Evolutionary conservation across 2,113 vertebrate genomes (phyloP), one percentile per base, ranked within the genome.

Genomic region (Hippolais icterina): DNA sequence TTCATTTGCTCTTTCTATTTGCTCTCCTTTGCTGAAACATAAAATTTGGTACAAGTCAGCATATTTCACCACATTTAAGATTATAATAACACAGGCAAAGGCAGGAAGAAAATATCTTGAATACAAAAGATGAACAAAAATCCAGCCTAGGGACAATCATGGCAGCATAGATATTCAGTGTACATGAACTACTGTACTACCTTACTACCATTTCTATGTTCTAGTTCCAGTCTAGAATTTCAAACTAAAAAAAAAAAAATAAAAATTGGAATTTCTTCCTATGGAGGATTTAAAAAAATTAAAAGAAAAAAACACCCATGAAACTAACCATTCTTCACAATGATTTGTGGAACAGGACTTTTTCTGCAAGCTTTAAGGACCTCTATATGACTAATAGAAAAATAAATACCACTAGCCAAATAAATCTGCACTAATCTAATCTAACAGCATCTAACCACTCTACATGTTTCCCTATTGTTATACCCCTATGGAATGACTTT

Each of bases 341-440:
- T 29, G 11, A 61, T 64, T 89, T 49, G 7, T 27, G 9, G 37
- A 90, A 16, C 37, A 61, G 59, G 25, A 39, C 27, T 29, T 59
- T 31, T 83, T 88, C 89, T 90, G 15, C 31, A 86, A 71, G 37
- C 18, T 83, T 60, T 25, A 86, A 66, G 56, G 60, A 60, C 12
- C 25, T 49, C 49, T 49, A 9, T 56, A 56, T 35, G 23, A 64
- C 83, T 92, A 84, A 95, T 7, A 92, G 69, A 60, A 90, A 94
- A 90, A 90, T 42, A 83, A 96, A 87, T 56, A 90, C 17, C 31
- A 78, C 79, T 93, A 71, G 44, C 49, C 59, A 83, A 90, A 92
- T 95, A 91, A 93, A 90, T 89, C 76, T 78, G 41, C 29, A 22
- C 76, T 88, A 90, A 96, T 95, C 92, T 94, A 92, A 92, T 95